A percentile compares a stretch with the other conserved stretches of the same genome.
Evolutionary conservation across 2,888 invertebrate genomes (phyloP).

Genomic region (Malthinus flaveolus): DNA sequence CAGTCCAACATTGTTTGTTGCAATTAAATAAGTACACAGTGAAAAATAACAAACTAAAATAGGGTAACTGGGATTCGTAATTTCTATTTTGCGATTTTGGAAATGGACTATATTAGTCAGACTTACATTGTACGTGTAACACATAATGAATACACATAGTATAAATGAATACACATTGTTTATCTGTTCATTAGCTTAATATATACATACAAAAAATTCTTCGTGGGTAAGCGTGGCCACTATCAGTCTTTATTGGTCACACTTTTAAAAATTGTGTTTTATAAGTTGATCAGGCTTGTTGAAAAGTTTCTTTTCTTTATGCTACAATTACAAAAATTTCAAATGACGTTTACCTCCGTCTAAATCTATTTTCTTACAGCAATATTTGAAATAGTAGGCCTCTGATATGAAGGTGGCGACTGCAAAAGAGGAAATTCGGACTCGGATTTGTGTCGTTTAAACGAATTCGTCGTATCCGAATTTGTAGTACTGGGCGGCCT

Average conservation of each 20-base stretch:
- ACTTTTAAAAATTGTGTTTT: slow-evolving; percentile 25
- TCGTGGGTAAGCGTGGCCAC: slow-evolving; percentile 25
- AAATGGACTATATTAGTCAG: slow-evolving; percentile 19
- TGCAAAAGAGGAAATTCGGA: slow-evolving; percentile 31
- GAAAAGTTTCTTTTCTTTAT: slow-evolving; percentile 17
- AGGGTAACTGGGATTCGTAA: no score
- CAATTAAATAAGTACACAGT: no score
- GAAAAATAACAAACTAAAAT: no score
- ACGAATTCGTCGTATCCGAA: slow-evolving; percentile 34
- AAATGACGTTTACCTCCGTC: not conserved
- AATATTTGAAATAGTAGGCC: slow-evolving; percentile 28
- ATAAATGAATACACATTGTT: slow-evolving; percentile 23
- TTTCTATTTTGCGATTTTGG: not conserved
- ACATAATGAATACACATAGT: slow-evolving; percentile 29
- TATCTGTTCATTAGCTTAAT: slow-evolving; percentile 22
- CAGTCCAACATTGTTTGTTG: no score
- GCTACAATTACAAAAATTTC: slow-evolving; percentile 11
- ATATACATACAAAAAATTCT: slow-evolving; percentile 18
- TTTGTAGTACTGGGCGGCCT: slow-evolving; percentile 36
- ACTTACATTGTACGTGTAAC: slow-evolving; percentile 30
- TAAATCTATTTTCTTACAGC: slow-evolving; percentile 13
- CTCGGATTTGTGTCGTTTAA: slow-evolving; percentile 42
- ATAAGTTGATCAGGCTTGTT: slow-evolving; percentile 24
- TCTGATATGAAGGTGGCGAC: slow-evolving; percentile 32
- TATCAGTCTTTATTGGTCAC: slow-evolving; percentile 26